A percentile compares a stretch with the other conserved stretches of the same genome.
Conservation (phyloP, 2,797 vertebrate genomes). For the Centroberyx gerrardi region DNA sequence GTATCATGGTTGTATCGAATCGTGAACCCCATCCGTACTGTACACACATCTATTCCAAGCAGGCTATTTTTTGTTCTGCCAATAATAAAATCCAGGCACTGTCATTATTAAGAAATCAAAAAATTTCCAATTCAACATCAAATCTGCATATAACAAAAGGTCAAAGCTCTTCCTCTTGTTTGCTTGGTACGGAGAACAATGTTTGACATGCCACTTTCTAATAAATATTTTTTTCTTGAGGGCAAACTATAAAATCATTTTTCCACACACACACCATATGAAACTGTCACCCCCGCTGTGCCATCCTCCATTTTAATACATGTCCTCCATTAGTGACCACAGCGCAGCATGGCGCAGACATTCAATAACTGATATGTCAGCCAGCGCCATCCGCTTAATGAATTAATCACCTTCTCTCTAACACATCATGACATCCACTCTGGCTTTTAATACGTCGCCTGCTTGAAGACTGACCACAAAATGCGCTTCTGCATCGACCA, state of each 20-base stretch:
- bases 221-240: constrained; percentile 5
- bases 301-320: constrained; percentile 28
- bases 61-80: too few relatives aligned
- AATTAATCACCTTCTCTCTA: constrained; percentile 14
- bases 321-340: constrained; percentile 48
- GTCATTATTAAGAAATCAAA: too few relatives aligned
- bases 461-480: neutral
- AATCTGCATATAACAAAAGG: too few relatives aligned
- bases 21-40: too few relatives aligned
- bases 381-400: constrained; percentile 10
- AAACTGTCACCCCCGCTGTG: constrained; percentile 8
- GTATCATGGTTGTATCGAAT: too few relatives aligned
- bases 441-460: neutral
- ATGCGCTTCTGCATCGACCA: neutral
- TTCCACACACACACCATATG: constrained; percentile 14
- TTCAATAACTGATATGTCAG: constrained; percentile 46
- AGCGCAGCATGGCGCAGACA: constrained; percentile 16
- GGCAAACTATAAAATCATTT: neutral
- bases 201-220: constrained; percentile 1
- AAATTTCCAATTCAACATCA: too few relatives aligned
- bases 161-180: too few relatives aligned
- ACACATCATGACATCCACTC: constrained; percentile 20
- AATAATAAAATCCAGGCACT: too few relatives aligned
- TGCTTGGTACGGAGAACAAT: too few relatives aligned
- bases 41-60: too few relatives aligned